A percentile compares a stretch with the other conserved stretches of the same genome.
These are phyloP conservation scores for Pholis gunnellus DNA, from an alignment of 2,113 vertebrate genomes.

Conservation along the genomic window DNA sequence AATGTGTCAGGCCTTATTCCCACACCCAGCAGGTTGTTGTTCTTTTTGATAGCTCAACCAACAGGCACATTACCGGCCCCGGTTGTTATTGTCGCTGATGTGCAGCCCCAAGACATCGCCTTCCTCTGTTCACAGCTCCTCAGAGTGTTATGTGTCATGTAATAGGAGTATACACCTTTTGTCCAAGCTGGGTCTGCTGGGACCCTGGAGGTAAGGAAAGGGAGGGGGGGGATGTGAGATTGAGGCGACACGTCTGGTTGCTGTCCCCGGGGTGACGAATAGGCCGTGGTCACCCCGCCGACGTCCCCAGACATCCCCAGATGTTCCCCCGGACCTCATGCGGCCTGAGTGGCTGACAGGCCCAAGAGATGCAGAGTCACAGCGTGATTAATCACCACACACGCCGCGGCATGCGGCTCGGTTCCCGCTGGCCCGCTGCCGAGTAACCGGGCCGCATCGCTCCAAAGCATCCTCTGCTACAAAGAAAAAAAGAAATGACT, in stretches of 20 bases:
- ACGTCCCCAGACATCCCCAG: slow-evolving; percentile 73
- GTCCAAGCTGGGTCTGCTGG: slow-evolving; percentile 64
- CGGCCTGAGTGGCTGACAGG: slow-evolving; percentile 69
- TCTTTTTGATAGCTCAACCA: slow-evolving; percentile 74
- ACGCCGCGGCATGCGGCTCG: slow-evolving; percentile 46
- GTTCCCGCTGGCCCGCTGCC: slow-evolving; percentile 45
- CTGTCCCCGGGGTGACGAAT: slow-evolving; percentile 74
- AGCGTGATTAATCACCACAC: slow-evolving; percentile 82
- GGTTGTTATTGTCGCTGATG: slow-evolving; percentile 76
- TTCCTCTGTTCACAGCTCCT: slow-evolving; percentile 69
- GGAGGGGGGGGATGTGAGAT: slow-evolving; percentile 33
- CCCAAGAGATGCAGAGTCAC: slow-evolving; percentile 75
- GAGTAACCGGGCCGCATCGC: slow-evolving; percentile 35
- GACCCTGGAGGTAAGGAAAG: slow-evolving; percentile 43
- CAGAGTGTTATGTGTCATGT: slow-evolving; percentile 73
- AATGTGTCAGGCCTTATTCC: slow-evolving; percentile 70
- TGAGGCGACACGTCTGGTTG: slow-evolving; percentile 68
- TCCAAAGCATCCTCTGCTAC: slow-evolving; percentile 26
- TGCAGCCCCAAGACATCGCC: slow-evolving; percentile 66
- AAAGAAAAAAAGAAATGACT: slow-evolving; percentile 28
- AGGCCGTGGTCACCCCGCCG: slow-evolving; percentile 46
- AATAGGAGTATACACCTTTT: slow-evolving; percentile 67
- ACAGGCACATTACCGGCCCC: slow-evolving; percentile 69
- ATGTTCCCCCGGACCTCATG: slow-evolving; percentile 76
- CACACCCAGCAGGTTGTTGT: slow-evolving; percentile 74